Evolutionary conservation across 2,888 invertebrate genomes (phyloP).

Genomic region (Tubulanus polymorphus): DNA sequence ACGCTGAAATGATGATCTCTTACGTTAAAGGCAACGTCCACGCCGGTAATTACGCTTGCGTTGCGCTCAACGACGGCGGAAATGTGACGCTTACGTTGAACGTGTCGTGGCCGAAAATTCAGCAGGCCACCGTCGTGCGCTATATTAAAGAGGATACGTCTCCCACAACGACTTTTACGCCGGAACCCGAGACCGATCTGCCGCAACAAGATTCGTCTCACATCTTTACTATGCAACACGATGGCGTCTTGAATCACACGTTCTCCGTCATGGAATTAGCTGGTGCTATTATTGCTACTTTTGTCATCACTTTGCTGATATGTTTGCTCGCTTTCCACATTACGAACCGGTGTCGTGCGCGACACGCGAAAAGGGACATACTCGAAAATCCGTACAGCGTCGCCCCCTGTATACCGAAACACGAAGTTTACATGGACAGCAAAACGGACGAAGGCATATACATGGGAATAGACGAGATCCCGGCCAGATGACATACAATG

Average conservation of each 20-base stretch:
- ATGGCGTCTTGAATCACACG: constrained; percentile 1
- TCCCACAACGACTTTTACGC: not conserved
- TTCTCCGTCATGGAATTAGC: constrained; percentile 45
- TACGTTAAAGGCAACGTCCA: constrained; percentile 28
- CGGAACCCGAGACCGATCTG: not conserved
- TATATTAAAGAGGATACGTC: not conserved
- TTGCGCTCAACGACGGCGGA: constrained; percentile 49
- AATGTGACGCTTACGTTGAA: constrained; percentile 49
- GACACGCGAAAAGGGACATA: not conserved
- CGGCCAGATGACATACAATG: too few relatives aligned
- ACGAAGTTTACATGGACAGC: not conserved
- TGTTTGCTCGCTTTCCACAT: constrained; percentile 41
- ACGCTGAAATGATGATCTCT: constrained; percentile 37
- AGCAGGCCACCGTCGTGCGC: not conserved
- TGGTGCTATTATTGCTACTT: constrained; percentile 50
- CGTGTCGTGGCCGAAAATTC: constrained; percentile 39
- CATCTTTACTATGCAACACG: not conserved
- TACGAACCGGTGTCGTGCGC: not conserved
- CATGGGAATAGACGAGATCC: too few relatives aligned
- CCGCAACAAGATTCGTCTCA: too few relatives aligned
- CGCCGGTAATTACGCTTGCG: constrained; percentile 44
- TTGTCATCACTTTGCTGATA: constrained; percentile 43
- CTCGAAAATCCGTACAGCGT: not conserved
- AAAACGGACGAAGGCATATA: not conserved
- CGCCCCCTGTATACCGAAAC: too few relatives aligned